Evolutionary conservation across 1,140 invertebrate genomes (phyloP).

Genomic region (Magallana angulata): DNA sequence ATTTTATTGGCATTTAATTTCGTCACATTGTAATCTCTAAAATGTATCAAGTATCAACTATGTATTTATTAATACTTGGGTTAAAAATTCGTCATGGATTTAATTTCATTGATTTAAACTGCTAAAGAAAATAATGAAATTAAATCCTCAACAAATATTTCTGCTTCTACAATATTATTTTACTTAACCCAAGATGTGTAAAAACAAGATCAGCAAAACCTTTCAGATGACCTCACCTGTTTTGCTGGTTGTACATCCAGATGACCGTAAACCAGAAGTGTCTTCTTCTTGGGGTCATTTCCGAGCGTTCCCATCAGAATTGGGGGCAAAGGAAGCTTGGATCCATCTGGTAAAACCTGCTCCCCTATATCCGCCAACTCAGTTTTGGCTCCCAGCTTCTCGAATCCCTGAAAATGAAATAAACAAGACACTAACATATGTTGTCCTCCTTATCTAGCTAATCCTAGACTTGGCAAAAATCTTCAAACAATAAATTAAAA

Average conservation of each 20-base stretch:
- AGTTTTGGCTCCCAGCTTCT: constrained; percentile 87
- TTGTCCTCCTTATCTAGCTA: no score
- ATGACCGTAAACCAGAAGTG: constrained; percentile 97
- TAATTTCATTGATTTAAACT: no score
- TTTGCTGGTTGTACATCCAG: constrained; percentile 98
- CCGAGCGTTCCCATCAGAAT: constrained; percentile 92
- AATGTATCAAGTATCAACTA: no score
- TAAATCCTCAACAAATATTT: no score
- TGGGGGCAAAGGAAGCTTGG: constrained; percentile 89
- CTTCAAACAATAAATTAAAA: neutral
- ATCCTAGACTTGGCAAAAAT: neutral
- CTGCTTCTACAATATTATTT: no score
- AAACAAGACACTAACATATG: no score
- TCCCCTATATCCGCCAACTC: constrained; percentile 90
- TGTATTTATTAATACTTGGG: no score
- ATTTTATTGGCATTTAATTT: no score
- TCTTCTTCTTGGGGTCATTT: constrained; percentile 91
- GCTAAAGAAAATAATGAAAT: no score
- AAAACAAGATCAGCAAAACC: neutral
- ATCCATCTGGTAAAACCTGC: constrained; percentile 86
- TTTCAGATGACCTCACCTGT: constrained; percentile 77
- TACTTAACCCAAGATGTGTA: no score
- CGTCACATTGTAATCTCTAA: no score
- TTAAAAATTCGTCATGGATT: no score
- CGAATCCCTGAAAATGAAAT: constrained; percentile 81